Evolutionary conservation across 2,888 invertebrate species (phyloP), one percentile per base, ranked within the genome.

Genomic region (Aleiodes testaceus): DNA sequence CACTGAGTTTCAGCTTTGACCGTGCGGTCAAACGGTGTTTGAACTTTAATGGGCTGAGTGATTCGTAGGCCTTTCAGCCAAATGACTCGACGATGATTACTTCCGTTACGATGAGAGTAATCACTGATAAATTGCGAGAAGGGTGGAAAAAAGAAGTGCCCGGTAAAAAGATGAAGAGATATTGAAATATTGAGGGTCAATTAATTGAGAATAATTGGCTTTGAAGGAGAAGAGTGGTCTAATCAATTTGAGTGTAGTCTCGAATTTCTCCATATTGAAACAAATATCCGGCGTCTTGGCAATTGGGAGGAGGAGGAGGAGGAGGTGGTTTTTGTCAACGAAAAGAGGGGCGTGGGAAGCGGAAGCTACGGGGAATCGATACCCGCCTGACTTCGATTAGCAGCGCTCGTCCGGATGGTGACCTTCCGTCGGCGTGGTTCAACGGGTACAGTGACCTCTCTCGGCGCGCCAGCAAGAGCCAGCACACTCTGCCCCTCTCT

Each of bases 1-100:
- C 69, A 69, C 50, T 59, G 72, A 71, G 14, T 50, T 64, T 53
- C 12, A 50, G n/a, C 66, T 63, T 70, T 82, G 82, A 82, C 82
- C 82, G 81, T 81, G 78, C 77, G 80, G 82, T 83, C 81, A 82
- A 83, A 82, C 81, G 82, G 79, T 79, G 81, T 81, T 82, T 81
- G 82, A 83, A 82, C 82, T 53, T 36, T 36, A 36, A 36, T 26
- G 53, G 53, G 20, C 26, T 52, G 18, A 5, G 53, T 22, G 22
- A 22, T 12, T 6, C 22, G 20, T 20, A 20, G 52, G 52, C 22
- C 52, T 45, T 45, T 52, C 52, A 52, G 16, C 11, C 20, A 22
- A 52, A 20, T 53, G 53, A 53, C 53, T 53, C 53, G 30, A 26
- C 53, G 14, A 53, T 53, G 26, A 53, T 30, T 53, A 26, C 53